These are phyloP conservation scores for Pelosia muscerda DNA, from an alignment of 2,888 invertebrate species.

Conservation along the genomic window DNA sequence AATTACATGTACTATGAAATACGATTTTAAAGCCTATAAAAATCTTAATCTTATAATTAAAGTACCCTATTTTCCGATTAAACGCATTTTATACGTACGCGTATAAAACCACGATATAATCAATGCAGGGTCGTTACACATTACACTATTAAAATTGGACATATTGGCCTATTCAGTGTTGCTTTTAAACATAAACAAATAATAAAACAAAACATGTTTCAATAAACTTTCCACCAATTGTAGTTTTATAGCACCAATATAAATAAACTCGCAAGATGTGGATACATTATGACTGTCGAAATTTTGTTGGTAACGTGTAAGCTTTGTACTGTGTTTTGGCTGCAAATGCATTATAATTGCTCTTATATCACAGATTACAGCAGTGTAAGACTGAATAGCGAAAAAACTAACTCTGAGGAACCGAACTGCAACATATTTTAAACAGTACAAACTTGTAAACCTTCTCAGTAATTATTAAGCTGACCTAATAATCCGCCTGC, in stretches of 20 bases:
- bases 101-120: conserved; percentile 75
- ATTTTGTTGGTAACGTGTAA: conserved; percentile 28
- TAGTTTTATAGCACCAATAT: conserved; percentile 51
- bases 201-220: conserved; percentile 34
- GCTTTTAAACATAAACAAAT: conserved; percentile 29
- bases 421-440: too few species aligned
- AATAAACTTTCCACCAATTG: conserved; percentile 36
- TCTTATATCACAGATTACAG: conserved; percentile 40
- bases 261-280: conserved; percentile 38
- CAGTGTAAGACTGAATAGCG: neutral
- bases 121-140: conserved; percentile 69
- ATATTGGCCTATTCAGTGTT: conserved; percentile 6
- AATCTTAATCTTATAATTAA: conserved; percentile 58
- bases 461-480: neutral
- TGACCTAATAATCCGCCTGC: neutral
- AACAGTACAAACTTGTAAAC: too few species aligned
- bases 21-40: conserved; percentile 79
- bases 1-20: conserved; percentile 67
- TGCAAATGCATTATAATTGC: conserved; percentile 32
- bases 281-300: conserved; percentile 5
- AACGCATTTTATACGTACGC: conserved; percentile 73
- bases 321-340: conserved; percentile 22
- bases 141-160: conserved; percentile 27
- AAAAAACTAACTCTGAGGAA: too few species aligned
- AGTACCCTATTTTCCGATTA: conserved; percentile 83